Percentiles rank a stretch among this genome's conserved stretches.
Evolutionary conservation across 2,888 invertebrate species (phyloP).

Genomic region (Trissolcus japonicus): DNA sequence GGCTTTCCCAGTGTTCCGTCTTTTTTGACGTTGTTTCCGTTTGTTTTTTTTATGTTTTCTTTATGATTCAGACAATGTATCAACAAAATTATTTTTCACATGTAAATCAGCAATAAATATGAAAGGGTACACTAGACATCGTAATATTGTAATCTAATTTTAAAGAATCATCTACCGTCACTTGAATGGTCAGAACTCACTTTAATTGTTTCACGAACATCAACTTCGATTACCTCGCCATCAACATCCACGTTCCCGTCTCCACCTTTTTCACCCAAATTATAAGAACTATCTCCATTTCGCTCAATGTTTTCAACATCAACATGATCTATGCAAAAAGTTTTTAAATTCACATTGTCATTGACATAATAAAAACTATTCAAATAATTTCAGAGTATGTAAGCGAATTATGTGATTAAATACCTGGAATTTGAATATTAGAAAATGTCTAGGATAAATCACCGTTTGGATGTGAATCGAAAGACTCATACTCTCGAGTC

Average conservation of each 20-base stretch:
- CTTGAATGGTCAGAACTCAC: not conserved
- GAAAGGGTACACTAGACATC: not conserved
- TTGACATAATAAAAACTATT: not conserved
- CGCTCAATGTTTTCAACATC: no score
- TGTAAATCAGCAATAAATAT: not conserved
- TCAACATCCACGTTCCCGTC: not conserved
- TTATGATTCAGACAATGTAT: not conserved
- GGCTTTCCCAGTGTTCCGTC: conserved; percentile 8
- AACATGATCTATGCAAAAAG: no score
- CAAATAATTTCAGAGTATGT: no score
- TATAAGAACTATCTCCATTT: no score
- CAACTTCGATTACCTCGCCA: not conserved
- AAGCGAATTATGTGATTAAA: no score
- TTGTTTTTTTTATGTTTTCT: not conserved
- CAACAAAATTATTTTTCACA: not conserved
- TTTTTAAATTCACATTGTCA: not conserved
- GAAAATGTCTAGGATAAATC: conserved; percentile 3
- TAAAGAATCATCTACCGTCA: not conserved
- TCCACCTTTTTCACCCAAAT: not conserved
- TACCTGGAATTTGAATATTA: conserved; percentile 4
- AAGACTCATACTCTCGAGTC: conserved; percentile 1
- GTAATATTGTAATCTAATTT: not conserved
- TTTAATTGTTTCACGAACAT: not conserved
- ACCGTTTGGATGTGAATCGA: not conserved
- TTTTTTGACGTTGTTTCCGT: not conserved